phyloP scores from a whole-genome alignment of 35 echinoderm and acorn worm genomes.

The Heliocidaris erythrogramma region DNA sequence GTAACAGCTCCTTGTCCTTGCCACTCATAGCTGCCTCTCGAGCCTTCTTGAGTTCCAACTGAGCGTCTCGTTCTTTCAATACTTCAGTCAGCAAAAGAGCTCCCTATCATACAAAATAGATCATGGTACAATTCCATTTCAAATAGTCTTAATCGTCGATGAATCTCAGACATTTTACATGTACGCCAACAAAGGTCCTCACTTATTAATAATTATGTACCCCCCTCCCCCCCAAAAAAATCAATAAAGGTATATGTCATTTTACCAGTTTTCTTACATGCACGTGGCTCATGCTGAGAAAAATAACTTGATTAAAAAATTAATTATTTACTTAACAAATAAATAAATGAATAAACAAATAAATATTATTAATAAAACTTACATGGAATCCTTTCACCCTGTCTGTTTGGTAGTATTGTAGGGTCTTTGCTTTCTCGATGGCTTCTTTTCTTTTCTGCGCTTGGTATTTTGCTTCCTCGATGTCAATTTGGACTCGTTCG shows the following conservation, averaged over 20 bases:
- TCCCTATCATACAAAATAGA: slow-evolving; percentile 57
- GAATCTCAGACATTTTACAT: too few relatives aligned
- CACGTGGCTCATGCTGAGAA: background rate
- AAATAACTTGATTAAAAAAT: background rate
- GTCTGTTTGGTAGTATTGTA: slow-evolving; percentile 97
- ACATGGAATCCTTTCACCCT: slow-evolving; percentile 99
- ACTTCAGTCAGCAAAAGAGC: slow-evolving; percentile 95
- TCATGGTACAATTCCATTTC: too few relatives aligned
- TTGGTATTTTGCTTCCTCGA: slow-evolving; percentile 95
- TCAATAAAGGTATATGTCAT: too few relatives aligned
- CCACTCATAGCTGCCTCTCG: slow-evolving; percentile 61
- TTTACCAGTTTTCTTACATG: too few relatives aligned
- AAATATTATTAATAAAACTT: slow-evolving; percentile 40
- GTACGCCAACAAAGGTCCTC: too few relatives aligned
- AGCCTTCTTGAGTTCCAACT: slow-evolving; percentile 83
- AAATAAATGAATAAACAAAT: too few relatives aligned
- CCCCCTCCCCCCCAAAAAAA: too few relatives aligned
- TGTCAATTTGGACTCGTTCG: slow-evolving; percentile 88
- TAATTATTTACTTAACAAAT: background rate
- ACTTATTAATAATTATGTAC: too few relatives aligned
- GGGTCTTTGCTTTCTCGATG: slow-evolving; percentile 93
- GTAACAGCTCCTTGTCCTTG: slow-evolving; percentile 77
- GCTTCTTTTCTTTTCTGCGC: slow-evolving; percentile 89
- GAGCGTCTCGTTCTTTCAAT: slow-evolving; percentile 90
- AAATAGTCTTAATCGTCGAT: too few relatives aligned